phyloP scores from a whole-genome alignment of 2,888 invertebrate genomes.

The Drosophila merina region DNA sequence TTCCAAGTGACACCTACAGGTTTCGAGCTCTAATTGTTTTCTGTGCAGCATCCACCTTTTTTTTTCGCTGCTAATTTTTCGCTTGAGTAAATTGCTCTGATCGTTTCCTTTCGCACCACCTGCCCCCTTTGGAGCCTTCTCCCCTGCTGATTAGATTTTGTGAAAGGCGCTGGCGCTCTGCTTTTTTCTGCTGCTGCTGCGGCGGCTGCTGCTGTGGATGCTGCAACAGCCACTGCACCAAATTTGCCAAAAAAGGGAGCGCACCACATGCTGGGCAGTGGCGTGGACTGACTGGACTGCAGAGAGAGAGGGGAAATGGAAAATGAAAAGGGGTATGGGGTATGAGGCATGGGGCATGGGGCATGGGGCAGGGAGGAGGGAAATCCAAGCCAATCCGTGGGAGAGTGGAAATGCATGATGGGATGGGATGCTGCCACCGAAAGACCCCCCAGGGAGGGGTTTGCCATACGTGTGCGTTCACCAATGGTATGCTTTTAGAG shows the following conservation, averaged over 20 bases:
- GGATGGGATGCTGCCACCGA: constrained; percentile 25
- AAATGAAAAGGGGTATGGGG: constrained; percentile 39
- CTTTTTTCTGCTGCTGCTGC: constrained; percentile 2
- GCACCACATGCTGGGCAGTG: constrained; percentile 71
- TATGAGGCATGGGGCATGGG: constrained; percentile 39
- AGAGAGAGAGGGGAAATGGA: constrained; percentile 2
- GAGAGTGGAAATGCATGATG: constrained; percentile 44
- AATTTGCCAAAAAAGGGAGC: constrained; percentile 80
- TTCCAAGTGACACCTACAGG: neutral
- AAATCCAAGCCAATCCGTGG: constrained; percentile 32
- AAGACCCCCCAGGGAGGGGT: constrained; percentile 32
- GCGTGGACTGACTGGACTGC: neutral
- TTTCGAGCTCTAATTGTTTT: constrained; percentile 4
- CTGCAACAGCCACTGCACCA: constrained; percentile 59
- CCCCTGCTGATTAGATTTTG: constrained; percentile 74
- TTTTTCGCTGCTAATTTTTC: constrained; percentile 73
- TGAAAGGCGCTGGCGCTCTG: constrained; percentile 64
- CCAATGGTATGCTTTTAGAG: constrained; percentile 22
- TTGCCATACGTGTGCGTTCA: constrained; percentile 36
- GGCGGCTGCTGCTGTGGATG: constrained; percentile 21
- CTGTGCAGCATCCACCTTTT: constrained; percentile 5
- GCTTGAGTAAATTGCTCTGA: constrained; percentile 77
- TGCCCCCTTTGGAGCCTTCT: constrained; percentile 18
- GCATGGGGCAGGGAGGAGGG: constrained; percentile 26
- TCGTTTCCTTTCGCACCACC: constrained; percentile 53